Evolutionary conservation across 2,888 invertebrate genomes (phyloP).

Genomic region (Aplocera efformata): DNA sequence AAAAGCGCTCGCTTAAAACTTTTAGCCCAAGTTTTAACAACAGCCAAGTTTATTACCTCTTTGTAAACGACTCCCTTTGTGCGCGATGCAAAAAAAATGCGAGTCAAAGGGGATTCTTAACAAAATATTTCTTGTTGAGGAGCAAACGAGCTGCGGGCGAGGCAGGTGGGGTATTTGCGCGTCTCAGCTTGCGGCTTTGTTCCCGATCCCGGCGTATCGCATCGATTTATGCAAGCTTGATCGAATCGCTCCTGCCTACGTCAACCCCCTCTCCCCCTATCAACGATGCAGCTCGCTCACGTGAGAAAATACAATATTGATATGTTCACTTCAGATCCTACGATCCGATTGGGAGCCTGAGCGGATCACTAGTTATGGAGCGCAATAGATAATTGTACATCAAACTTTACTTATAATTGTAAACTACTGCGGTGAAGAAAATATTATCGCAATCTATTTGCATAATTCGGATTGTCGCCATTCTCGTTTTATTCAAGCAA

Average conservation of each 20-base stretch:
- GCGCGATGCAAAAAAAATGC: constrained; percentile 26
- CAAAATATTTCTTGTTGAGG: constrained; percentile 35
- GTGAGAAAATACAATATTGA: constrained; percentile 41
- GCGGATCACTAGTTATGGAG: not conserved
- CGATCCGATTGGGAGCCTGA: constrained; percentile 4
- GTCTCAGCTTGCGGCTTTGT: constrained; percentile 71
- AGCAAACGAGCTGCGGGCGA: constrained; percentile 27
- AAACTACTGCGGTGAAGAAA: constrained; percentile 5
- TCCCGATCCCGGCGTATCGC: constrained; percentile 69
- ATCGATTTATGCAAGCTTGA: constrained; percentile 77
- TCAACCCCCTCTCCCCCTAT: constrained; percentile 39
- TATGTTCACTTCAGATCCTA: constrained; percentile 18
- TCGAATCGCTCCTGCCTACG: constrained; percentile 58
- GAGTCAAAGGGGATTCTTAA: constrained; percentile 30
- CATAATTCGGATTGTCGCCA: constrained; percentile 24
- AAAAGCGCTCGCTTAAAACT: constrained; percentile 29
- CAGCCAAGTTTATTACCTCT: constrained; percentile 30
- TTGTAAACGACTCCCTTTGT: constrained; percentile 31
- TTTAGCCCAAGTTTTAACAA: constrained; percentile 24
- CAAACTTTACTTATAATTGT: constrained; percentile 5
- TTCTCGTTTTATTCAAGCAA: constrained; percentile 13
- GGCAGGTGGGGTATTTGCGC: constrained; percentile 41
- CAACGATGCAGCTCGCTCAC: constrained; percentile 29
- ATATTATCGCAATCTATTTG: constrained; percentile 6
- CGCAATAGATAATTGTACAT: not conserved